These are phyloP conservation scores for Cyclina sinensis DNA, from an alignment of 1,140 invertebrate genomes.

Conservation along the genomic window DNA sequence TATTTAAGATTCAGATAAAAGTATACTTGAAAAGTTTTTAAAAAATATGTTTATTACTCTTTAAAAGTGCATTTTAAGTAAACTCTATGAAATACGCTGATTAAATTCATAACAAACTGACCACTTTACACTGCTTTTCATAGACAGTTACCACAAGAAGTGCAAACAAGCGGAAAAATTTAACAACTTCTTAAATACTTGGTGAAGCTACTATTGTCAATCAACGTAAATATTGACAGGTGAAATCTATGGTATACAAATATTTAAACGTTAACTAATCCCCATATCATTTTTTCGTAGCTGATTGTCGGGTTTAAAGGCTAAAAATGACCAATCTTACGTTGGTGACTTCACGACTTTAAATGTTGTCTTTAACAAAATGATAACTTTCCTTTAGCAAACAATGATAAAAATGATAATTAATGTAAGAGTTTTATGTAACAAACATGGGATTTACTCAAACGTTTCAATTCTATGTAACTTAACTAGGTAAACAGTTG, in stretches of 20 bases:
- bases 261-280: slow-evolving; percentile 2
- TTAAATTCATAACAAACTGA: too few species aligned
- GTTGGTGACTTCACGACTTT: neutral
- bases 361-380: neutral
- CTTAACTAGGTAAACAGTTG: too few species aligned
- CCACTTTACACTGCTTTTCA: too few species aligned
- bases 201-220: neutral
- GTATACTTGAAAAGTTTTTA: too few species aligned
- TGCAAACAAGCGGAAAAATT: neutral
- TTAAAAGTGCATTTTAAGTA: too few species aligned
- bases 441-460: too few species aligned
- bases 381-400: neutral
- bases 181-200: neutral
- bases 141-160: neutral
- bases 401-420: neutral
- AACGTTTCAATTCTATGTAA: too few species aligned
- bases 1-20: too few species aligned
- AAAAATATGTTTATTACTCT: too few species aligned
- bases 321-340: neutral
- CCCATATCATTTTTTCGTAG: neutral
- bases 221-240: slow-evolving; percentile 7
- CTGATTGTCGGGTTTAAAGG: slow-evolving; percentile 3
- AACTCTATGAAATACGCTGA: too few species aligned
- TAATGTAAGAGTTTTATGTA: too few species aligned
- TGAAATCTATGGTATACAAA: neutral